phyloP scores from a whole-genome alignment of 1,140 invertebrate genomes.

The Anastrepha ludens region DNA sequence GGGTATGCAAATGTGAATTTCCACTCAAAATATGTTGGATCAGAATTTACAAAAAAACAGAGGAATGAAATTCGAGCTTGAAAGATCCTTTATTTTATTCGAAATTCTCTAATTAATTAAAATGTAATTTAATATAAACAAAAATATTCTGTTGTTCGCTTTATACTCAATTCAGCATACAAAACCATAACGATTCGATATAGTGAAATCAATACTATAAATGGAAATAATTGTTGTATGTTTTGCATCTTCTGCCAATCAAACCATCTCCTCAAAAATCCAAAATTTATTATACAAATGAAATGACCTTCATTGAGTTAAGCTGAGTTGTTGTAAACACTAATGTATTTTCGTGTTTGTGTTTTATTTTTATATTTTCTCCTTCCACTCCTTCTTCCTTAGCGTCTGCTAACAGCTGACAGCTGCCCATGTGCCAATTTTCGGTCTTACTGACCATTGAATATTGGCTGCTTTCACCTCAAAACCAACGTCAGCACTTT shows the following conservation, averaged over 20 bases:
- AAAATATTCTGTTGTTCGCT: no score
- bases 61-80: no score
- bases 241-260: neutral
- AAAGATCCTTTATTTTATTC: no score
- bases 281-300: neutral
- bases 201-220: no score
- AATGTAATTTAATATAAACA: no score
- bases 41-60: no score
- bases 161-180: no score
- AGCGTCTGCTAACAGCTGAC: neutral
- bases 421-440: slow-evolving; percentile 37
- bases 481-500: slow-evolving; percentile 34
- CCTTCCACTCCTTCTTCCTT: neutral
- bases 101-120: no score
- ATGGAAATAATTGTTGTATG: no score
- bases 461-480: slow-evolving; percentile 16
- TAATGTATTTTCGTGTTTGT: neutral
- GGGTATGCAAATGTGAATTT: no score
- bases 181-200: no score
- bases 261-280: neutral
- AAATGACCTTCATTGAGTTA: slow-evolving; percentile 6
- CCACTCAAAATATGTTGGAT: no score
- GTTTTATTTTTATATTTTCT: neutral
- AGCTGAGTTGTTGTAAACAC: neutral
- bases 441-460: slow-evolving; percentile 26